Evolutionary conservation across 2,888 invertebrate species (phyloP).

Genomic region (Megamerina dolium): DNA sequence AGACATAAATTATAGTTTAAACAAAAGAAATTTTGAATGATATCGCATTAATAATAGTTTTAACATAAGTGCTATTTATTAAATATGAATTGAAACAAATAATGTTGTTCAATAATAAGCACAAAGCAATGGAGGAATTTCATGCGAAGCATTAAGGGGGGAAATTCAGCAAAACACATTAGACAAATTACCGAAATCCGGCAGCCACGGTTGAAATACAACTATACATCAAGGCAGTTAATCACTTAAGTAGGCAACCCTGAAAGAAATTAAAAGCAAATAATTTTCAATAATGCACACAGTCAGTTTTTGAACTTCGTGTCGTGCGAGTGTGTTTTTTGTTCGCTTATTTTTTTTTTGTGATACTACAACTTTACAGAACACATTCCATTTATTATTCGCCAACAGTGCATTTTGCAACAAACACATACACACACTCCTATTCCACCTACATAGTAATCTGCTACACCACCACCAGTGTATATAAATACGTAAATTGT

Average conservation of each 20-base stretch:
- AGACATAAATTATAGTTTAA: too few relatives aligned
- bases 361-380: conserved; percentile 27
- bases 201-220: neutral
- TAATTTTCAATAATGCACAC: neutral
- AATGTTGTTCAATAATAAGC: too few relatives aligned
- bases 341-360: conserved; percentile 23
- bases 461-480: neutral
- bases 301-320: conserved; percentile 29
- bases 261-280: neutral
- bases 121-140: too few relatives aligned
- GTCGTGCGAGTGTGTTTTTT: conserved; percentile 28
- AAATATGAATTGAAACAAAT: too few relatives aligned
- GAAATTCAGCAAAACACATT: too few relatives aligned
- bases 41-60: too few relatives aligned
- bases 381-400: conserved; percentile 22
- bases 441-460: too few relatives aligned
- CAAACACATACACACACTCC: conserved; percentile 4
- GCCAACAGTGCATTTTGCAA: conserved; percentile 27
- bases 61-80: too few relatives aligned
- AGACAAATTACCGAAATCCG: too few relatives aligned
- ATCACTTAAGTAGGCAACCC: neutral
- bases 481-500: conserved; percentile 7
- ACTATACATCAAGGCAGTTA: too few relatives aligned
- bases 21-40: too few relatives aligned
- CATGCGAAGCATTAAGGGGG: too few relatives aligned